Conservation (phyloP, 2,888 invertebrate genomes). For the Clanis bilineata region DNA sequence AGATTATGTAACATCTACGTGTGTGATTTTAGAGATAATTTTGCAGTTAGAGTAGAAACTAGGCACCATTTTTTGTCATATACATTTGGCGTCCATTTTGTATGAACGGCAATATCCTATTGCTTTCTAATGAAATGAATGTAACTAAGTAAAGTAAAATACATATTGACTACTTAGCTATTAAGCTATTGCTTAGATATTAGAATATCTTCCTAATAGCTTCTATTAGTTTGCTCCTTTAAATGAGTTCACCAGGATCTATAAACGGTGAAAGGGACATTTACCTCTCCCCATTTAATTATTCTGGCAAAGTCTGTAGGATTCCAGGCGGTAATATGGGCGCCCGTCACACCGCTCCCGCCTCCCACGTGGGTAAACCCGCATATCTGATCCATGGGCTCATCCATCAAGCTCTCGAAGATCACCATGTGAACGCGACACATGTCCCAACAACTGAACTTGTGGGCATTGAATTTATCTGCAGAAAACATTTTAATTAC, state of each 20-base stretch:
- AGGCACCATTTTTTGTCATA: no score
- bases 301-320: slow-evolving; percentile 87
- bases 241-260: no score
- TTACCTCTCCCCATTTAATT: slow-evolving; percentile 89
- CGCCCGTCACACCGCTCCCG: slow-evolving; percentile 82
- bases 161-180: no score
- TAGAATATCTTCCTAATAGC: no score
- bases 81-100: no score
- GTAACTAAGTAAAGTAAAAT: no score
- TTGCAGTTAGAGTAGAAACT: not conserved
- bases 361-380: slow-evolving; percentile 89
- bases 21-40: not conserved
- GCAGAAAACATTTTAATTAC: slow-evolving; percentile 25
- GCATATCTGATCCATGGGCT: slow-evolving; percentile 88
- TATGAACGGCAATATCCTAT: no score
- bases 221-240: no score
- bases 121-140: no score
- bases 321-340: slow-evolving; percentile 87
- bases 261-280: not conserved
- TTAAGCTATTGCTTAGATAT: no score
- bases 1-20: not conserved
- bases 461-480: slow-evolving; percentile 86
- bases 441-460: slow-evolving; percentile 86
- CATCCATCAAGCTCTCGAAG: slow-evolving; percentile 89
- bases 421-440: slow-evolving; percentile 86